phyloP scores from a whole-genome alignment of 2,888 invertebrate genomes.

The Platycheirus rosarum region DNA sequence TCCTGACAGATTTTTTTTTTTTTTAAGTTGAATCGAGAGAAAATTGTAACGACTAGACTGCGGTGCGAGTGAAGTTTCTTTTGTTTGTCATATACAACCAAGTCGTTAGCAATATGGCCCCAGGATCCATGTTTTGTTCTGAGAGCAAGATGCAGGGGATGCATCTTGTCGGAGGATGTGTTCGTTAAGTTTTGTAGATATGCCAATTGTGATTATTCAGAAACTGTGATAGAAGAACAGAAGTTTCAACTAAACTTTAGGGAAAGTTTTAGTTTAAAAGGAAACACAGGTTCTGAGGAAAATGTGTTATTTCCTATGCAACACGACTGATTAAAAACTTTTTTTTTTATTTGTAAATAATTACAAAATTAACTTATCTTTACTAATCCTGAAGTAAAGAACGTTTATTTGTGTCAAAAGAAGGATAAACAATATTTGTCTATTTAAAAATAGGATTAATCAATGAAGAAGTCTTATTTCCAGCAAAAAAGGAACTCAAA shows the following conservation, averaged over 20 bases:
- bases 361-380: no score
- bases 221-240: neutral
- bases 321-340: no score
- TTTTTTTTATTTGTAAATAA: no score
- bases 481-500: no score
- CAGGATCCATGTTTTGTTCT: slow-evolving; percentile 17
- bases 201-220: slow-evolving; percentile 22
- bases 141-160: neutral
- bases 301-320: no score
- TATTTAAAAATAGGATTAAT: no score
- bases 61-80: slow-evolving; percentile 2
- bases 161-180: neutral
- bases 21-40: neutral
- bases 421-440: no score
- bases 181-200: slow-evolving; percentile 24
- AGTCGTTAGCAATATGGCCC: slow-evolving; percentile 38
- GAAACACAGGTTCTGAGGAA: no score
- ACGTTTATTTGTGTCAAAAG: no score
- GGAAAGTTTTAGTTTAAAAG: no score
- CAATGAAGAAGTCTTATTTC: no score
- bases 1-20: slow-evolving; percentile 8
- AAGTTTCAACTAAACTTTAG: neutral
- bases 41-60: slow-evolving; percentile 39
- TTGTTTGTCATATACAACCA: neutral
- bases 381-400: no score